Base-by-base conservation (phyloP, 2,888 invertebrate species). In the Euphydryas editha region DNA sequence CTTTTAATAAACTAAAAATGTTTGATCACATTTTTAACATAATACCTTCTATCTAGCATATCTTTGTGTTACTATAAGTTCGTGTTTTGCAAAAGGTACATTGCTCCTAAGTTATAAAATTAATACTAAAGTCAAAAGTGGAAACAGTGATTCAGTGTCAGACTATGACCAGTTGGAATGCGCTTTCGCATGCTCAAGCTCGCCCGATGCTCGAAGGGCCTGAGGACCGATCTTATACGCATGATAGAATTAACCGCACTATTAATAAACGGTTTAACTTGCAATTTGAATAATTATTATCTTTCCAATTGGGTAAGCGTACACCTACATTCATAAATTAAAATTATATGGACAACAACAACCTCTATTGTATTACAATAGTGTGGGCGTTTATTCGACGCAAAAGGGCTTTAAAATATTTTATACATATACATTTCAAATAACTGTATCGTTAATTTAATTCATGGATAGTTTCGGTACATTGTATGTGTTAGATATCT, bases 211-310 rank as follows among this genome's bases (percentile, higher is more conserved):
- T 74, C 71, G 73, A 68, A 73, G 72, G 73, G 71, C 70, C 69
- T 63, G 78, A 77, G 79, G 68, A 69, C 56, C 39, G 69, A 69
- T 71, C 59, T 57, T 69, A 64, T 67, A 69, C 63, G 69, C 65
- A 64, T 71, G 78, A 78, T 79, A 82, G 79, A 81, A 83, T 85
- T 81, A 80, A 81, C 82, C 79, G 82, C 82, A 79, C 75, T 75
- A 74, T 78, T 88, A 86, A 87, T 87, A 83, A 85, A 79, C 78
- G 81, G 83, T 81, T 84, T 76, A 79, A 76, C 79, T 83, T 76
- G 84, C 78, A 78, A 83, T 86, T 86, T 84, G 80, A 83, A 86
- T 82, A 78, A 81, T 82, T 87, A 87, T 85, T 84, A 83, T 81
- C 78, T 74, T 76, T 81, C 78, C 76, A 75, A 81, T 81, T 76